Conservation (phyloP, 2,888 invertebrate species). For the Taphrorychus bicolor region DNA sequence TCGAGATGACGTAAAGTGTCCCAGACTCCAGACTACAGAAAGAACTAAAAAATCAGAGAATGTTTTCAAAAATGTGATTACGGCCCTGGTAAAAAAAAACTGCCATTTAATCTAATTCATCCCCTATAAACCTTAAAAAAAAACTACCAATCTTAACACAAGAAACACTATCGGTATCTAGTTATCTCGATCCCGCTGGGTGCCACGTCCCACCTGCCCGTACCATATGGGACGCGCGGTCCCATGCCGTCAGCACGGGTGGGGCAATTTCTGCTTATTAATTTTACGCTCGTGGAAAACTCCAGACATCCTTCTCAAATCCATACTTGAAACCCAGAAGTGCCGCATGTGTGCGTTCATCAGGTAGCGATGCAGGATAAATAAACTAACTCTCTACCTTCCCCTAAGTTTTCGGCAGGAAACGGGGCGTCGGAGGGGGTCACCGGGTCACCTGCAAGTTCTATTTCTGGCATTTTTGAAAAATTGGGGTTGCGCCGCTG, state of each 20-base stretch:
- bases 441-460: neutral
- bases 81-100: too few species aligned
- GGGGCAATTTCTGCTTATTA: constrained; percentile 8
- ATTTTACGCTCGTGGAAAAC: neutral
- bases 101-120: too few species aligned
- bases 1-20: too few species aligned
- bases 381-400: neutral
- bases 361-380: neutral
- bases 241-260: constrained; percentile 1
- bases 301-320: neutral
- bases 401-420: neutral
- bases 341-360: too few species aligned
- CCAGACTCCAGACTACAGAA: too few species aligned
- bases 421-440: neutral
- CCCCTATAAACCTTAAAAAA: too few species aligned
- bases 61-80: too few species aligned
- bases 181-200: constrained; percentile 26
- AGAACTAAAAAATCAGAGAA: too few species aligned
- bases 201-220: constrained; percentile 29
- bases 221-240: constrained; percentile 36
- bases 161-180: constrained; percentile 32
- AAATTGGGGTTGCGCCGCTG: constrained; percentile 4
- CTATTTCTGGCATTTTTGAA: constrained; percentile 1
- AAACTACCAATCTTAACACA: neutral
- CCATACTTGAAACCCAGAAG: neutral